phyloP scores from a whole-genome alignment of 2,888 invertebrate genomes.

The Parnassius mnemosyne region DNA sequence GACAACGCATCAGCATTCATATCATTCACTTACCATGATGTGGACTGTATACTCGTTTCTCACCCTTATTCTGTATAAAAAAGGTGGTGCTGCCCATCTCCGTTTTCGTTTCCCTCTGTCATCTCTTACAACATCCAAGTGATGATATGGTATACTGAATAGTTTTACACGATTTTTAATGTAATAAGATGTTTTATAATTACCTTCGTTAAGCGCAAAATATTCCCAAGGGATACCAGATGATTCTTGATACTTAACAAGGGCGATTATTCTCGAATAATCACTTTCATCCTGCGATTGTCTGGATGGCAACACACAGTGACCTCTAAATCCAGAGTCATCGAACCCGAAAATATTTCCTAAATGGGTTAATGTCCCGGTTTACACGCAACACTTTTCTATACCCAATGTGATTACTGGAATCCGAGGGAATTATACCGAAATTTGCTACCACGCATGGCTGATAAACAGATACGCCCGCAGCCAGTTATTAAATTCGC shows the following conservation, averaged over 20 bases:
- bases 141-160: too few species aligned
- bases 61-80: too few species aligned
- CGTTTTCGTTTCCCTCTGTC: too few species aligned
- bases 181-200: too few species aligned
- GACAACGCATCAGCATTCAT: too few species aligned
- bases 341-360: constrained; percentile 70
- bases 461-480: constrained; percentile 44
- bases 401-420: constrained; percentile 46
- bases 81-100: too few species aligned
- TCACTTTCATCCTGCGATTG: constrained; percentile 46
- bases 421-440: constrained; percentile 53
- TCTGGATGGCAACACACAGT: constrained; percentile 42
- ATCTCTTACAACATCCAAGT: too few species aligned
- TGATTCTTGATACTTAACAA: constrained; percentile 18
- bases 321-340: constrained; percentile 69
- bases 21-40: too few species aligned
- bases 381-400: constrained; percentile 57
- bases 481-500: constrained; percentile 12
- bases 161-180: too few species aligned
- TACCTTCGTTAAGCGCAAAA: neutral
- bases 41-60: too few species aligned
- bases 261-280: constrained; percentile 22
- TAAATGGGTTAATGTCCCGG: constrained; percentile 72
- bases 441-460: constrained; percentile 66
- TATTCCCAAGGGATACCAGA: neutral